Conservation (phyloP, 2,797 vertebrate species). For the Falco berigora region DNA sequence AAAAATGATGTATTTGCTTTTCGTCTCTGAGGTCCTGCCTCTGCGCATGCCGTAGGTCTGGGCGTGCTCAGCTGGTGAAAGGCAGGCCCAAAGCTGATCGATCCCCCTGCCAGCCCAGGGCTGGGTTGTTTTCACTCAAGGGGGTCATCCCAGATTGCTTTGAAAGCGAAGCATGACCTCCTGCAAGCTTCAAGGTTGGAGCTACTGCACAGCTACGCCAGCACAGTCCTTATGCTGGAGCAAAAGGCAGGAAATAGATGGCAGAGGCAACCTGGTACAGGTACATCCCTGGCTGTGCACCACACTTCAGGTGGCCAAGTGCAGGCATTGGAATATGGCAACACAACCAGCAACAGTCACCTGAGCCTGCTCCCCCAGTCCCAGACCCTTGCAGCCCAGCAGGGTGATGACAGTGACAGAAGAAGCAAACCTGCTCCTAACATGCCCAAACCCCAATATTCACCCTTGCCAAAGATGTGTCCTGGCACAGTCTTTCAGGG, state of each 20-base stretch:
- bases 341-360: rapidly evolving
- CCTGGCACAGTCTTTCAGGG: background rate
- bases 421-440: background rate
- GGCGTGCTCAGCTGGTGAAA: background rate
- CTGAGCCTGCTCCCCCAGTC: background rate
- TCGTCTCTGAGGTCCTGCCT: background rate
- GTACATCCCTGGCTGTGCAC: background rate
- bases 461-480: background rate
- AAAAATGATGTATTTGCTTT: conserved; percentile 62
- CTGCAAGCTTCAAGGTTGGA: rapidly evolving
- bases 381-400: background rate
- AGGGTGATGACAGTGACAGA: background rate
- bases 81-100: background rate
- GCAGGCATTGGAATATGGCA: background rate
- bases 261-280: background rate
- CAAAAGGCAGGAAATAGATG: background rate
- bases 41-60: background rate
- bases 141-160: background rate
- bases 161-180: background rate
- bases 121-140: background rate
- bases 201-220: background rate
- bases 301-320: background rate
- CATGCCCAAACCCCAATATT: background rate
- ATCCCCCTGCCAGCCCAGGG: background rate
- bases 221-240: background rate